A percentile compares a stretch with the other conserved stretches of the same genome.
These are phyloP conservation scores for Pyxicephalus adspersus DNA, from an alignment of 2,113 vertebrate genomes.

Conservation along the genomic window DNA sequence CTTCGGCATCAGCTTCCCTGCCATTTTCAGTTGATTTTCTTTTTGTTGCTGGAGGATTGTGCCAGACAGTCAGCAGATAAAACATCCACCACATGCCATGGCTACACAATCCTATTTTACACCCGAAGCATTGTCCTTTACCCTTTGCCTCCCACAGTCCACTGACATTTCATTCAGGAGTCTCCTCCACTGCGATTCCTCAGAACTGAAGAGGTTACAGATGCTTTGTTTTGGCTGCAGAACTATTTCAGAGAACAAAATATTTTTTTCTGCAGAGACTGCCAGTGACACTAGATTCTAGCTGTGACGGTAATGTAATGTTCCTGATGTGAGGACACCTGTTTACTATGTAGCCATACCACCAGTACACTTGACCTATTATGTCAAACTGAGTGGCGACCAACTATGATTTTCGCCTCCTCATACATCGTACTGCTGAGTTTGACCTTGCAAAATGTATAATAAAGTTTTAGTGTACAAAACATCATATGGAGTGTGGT, in stretches of 20 bases:
- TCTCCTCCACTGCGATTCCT: neutral
- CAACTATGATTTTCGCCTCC: neutral
- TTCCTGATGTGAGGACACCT: conserved; percentile 45
- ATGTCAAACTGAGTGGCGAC: conserved; percentile 8
- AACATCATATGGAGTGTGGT: neutral
- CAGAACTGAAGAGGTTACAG: conserved; percentile 30
- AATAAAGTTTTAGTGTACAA: neutral
- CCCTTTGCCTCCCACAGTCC: conserved; percentile 9
- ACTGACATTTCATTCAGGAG: neutral
- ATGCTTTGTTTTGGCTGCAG: conserved; percentile 42
- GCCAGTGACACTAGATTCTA: conserved; percentile 37
- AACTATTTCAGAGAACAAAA: conserved; percentile 22
- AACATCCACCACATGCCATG: conserved; percentile 39
- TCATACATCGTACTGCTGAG: neutral
- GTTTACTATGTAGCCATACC: conserved; percentile 22
- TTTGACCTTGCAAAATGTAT: neutral
- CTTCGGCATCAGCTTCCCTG: conserved; percentile 39
- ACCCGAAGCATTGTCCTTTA: conserved; percentile 25
- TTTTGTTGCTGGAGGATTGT: conserved; percentile 16
- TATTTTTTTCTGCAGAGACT: conserved; percentile 15
- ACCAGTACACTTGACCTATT: conserved; percentile 15
- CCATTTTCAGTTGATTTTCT: conserved; percentile 43
- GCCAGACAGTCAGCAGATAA: conserved; percentile 37
- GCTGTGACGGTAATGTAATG: conserved; percentile 44
- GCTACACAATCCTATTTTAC: conserved; percentile 38